These are phyloP conservation scores for Mongoloraphidia duomilia DNA, from an alignment of 2,888 invertebrate genomes.

Conservation along the genomic window DNA sequence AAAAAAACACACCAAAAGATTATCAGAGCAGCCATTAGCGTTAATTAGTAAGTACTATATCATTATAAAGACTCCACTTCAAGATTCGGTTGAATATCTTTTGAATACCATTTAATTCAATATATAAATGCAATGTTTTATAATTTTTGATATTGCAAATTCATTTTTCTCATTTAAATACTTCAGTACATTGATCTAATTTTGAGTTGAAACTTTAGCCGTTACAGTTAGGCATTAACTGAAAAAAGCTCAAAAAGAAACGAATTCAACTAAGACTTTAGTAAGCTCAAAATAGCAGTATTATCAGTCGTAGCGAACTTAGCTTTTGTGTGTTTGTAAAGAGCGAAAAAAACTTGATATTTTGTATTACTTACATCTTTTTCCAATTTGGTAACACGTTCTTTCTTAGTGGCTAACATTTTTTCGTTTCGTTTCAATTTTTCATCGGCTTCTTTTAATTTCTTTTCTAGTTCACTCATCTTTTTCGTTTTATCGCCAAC, in stretches of 20 bases:
- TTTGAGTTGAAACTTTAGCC: no score
- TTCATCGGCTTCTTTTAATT: conserved; percentile 52
- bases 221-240: background rate
- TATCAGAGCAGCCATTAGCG: no score
- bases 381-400: conserved; percentile 42
- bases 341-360: no score
- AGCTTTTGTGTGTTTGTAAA: background rate
- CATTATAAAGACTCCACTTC: no score
- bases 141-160: no score
- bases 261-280: conserved; percentile 6
- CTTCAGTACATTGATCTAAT: no score
- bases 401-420: conserved; percentile 37
- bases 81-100: no score
- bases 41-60: no score
- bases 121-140: no score
- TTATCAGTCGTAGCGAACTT: background rate
- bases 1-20: no score
- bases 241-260: conserved; percentile 3
- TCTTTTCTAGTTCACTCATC: conserved; percentile 47
- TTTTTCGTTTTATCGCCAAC: conserved; percentile 47
- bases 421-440: conserved; percentile 45
- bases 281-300: background rate
- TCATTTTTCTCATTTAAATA: no score
- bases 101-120: no score
- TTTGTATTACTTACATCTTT: conserved; percentile 35